Evolutionary conservation across 2,113 vertebrate species (phyloP), one percentile per base, ranked within the genome.

Genomic region (Maccullochella peelii): DNA sequence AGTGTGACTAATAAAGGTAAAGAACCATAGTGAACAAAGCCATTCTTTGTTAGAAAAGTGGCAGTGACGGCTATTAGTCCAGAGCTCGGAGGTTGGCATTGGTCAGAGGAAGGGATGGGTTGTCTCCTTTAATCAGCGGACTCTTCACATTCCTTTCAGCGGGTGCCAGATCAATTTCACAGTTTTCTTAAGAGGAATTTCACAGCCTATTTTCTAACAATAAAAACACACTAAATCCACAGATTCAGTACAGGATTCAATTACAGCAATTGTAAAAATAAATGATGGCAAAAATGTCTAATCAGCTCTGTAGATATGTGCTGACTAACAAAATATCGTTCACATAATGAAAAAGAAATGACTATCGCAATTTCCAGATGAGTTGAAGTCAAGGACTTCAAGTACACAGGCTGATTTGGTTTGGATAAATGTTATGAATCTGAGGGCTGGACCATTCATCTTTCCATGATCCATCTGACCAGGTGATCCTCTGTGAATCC

Each of bases 151-250:
- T 81, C 80, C 80, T 89, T 79, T 91, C 88, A 85, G 20, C 47
- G 33, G 80, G 30, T 86, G 93, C 86, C 91, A 91, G 80, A 88
- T 91, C 80, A 85, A 91, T 94, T 93, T 90, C 89, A 91, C 88
- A 83, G 79, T 18, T 68, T 67, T 65, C 66, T 38, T 40, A 15
- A 44, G 74, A 77, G 61, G 50, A 65, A 57, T 82, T 83, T 73
- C 78, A 50, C 74, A 15, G 70, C 79, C 73, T 30, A 21, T 72
- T 80, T 76, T 66, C 52, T 5, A 33, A 70, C 83, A 79, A 84
- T 27, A 42, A 57, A 65, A 81, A 78, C 73, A 52, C 5, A 66
- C 23, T 12, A 59, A 77, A 77, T 74, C 72, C 33, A 33, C 47
- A 52, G 50, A 55, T 82, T 77, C 18, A 10, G 30, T 8, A 20